Evolutionary conservation across 2,113 vertebrate genomes (phyloP).

Genomic region (Rhodinocichla rosea): DNA sequence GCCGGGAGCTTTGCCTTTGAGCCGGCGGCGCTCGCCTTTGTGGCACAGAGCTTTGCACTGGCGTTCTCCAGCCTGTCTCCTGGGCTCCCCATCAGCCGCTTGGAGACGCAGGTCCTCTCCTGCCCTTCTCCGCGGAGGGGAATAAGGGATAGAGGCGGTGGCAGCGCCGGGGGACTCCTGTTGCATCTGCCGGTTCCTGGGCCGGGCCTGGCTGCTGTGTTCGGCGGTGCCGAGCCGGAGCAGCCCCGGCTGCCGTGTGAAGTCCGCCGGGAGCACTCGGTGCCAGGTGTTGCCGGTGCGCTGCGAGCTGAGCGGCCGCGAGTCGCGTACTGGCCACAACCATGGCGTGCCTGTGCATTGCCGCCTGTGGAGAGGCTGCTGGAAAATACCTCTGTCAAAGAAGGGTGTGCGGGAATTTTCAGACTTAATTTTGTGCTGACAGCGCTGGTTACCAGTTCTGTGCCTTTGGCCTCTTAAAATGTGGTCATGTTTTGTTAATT

Average conservation of each 20-base stretch:
- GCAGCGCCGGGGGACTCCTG: background rate
- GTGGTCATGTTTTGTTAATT: background rate
- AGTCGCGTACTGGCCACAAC: accelerated
- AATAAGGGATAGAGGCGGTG: background rate
- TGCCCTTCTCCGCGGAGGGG: background rate
- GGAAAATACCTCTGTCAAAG: background rate
- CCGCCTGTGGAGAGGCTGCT: background rate
- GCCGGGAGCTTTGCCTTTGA: background rate
- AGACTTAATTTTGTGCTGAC: background rate
- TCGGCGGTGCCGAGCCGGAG: background rate
- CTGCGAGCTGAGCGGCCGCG: background rate
- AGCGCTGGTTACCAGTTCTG: background rate
- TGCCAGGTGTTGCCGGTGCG: background rate
- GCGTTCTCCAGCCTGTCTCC: background rate
- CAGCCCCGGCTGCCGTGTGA: accelerated
- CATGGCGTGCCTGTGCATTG: accelerated
- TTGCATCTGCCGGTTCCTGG: background rate
- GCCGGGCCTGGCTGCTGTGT: background rate
- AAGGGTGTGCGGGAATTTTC: background rate
- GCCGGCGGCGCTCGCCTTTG: background rate
- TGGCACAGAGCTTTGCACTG: accelerated
- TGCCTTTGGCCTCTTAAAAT: background rate
- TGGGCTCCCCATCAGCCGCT: background rate
- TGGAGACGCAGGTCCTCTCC: background rate
- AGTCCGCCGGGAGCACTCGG: accelerated